A percentile compares a stretch with the other conserved stretches of the same genome.
Conservation (phyloP, 1,140 invertebrate genomes). For the Magallana gigas region DNA sequence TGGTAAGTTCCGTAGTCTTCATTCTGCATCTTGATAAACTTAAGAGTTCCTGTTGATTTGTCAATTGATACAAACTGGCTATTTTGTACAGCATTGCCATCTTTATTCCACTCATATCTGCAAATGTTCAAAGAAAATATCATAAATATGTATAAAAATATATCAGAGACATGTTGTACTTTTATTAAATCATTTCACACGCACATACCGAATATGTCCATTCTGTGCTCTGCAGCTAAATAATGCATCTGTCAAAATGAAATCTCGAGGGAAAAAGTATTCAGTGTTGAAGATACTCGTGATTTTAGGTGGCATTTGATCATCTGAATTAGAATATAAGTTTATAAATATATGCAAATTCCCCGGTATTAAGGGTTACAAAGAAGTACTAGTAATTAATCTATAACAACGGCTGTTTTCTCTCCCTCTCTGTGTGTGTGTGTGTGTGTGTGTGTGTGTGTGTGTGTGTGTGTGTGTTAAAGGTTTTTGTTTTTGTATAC, state of each 20-base stretch:
- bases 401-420: no score
- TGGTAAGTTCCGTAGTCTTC: constrained; percentile 30
- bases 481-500: no score
- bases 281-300: background rate
- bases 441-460: no score
- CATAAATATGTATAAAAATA: no score
- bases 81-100: background rate
- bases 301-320: constrained; percentile 14
- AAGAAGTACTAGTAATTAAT: no score
- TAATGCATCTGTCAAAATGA: background rate
- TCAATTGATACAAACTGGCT: background rate
- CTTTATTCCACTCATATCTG: constrained; percentile 37
- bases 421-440: no score
- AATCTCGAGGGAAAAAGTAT: background rate
- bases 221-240: background rate
- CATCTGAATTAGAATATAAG: background rate
- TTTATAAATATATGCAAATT: no score
- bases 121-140: background rate
- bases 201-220: background rate
- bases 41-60: background rate
- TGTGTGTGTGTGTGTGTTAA: no score
- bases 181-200: no score
- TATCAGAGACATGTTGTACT: no score
- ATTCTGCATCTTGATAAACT: background rate
- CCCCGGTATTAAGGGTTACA: no score